phyloP scores from a whole-genome alignment of 2,888 invertebrate species.

The Ligdia adustata region DNA sequence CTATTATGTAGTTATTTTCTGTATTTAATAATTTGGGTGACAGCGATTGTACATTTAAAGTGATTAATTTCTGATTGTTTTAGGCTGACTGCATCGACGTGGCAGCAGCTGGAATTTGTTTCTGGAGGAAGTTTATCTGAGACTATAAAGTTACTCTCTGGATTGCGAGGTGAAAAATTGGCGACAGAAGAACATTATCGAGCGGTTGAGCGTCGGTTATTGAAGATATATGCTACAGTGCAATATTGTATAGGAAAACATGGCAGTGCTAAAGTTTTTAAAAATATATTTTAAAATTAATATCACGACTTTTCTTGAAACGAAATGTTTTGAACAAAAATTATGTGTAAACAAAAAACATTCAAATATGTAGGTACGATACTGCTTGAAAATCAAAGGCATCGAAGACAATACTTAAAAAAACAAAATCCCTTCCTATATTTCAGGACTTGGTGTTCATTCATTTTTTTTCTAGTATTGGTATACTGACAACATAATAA shows the following conservation, averaged over 20 bases:
- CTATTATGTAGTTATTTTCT: no score
- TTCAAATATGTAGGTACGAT: no score
- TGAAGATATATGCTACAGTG: conserved; percentile 90
- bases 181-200: conserved; percentile 88
- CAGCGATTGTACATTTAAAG: not conserved
- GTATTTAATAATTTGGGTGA: no score
- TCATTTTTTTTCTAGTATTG: no score
- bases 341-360: no score
- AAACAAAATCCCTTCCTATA: no score
- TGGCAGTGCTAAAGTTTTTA: conserved; percentile 77
- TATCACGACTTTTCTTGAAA: conserved; percentile 14
- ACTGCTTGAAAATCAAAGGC: no score
- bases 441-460: no score
- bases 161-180: conserved; percentile 84
- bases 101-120: conserved; percentile 87
- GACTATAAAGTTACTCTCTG: conserved; percentile 73
- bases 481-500: no score
- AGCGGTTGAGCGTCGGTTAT: conserved; percentile 90
- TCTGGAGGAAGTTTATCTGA: conserved; percentile 88
- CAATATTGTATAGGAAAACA: conserved; percentile 88
- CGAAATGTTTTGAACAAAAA: no score
- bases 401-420: no score
- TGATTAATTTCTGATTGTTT: conserved; percentile 2
- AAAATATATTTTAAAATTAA: conserved; percentile 41
- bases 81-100: conserved; percentile 89